Percentiles rank a stretch among this genome's conserved stretches.
These are phyloP conservation scores for Mus minutoides DNA, from an alignment of 2,797 vertebrate species.

Conservation along the genomic window DNA sequence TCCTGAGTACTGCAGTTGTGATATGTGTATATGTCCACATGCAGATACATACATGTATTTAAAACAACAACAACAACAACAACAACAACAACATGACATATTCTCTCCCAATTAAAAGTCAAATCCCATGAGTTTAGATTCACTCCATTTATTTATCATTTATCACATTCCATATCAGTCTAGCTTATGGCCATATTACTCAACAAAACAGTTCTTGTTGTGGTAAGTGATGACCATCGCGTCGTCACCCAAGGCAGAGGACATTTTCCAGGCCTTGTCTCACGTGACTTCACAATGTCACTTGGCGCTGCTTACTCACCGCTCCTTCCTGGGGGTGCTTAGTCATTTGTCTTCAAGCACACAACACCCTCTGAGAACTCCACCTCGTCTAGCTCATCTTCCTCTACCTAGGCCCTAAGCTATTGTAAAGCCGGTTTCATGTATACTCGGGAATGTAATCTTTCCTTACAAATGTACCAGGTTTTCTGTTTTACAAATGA, in stretches of 20 bases:
- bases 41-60: too few species aligned
- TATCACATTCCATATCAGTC: neutral
- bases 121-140: neutral
- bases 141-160: conserved; percentile 9
- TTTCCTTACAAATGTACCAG: neutral
- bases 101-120: neutral
- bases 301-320: neutral
- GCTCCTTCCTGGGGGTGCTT: conserved; percentile 17
- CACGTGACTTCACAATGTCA: neutral
- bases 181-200: neutral
- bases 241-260: neutral
- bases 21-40: too few species aligned
- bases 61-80: neutral
- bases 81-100: neutral
- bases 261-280: conserved; percentile 13
- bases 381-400: conserved; percentile 10
- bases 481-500: conserved; percentile 30
- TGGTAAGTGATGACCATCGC: neutral
- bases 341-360: neutral
- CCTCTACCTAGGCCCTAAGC: neutral
- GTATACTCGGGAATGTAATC: neutral
- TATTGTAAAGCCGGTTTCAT: neutral
- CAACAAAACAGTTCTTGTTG: conserved; percentile 22
- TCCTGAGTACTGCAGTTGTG: neutral
- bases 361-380: neutral